Evolutionary conservation across 30 jellyfish, hydroid and myxozoan genomes (phyloP).

Genomic region (Catostylus mosaicus): DNA sequence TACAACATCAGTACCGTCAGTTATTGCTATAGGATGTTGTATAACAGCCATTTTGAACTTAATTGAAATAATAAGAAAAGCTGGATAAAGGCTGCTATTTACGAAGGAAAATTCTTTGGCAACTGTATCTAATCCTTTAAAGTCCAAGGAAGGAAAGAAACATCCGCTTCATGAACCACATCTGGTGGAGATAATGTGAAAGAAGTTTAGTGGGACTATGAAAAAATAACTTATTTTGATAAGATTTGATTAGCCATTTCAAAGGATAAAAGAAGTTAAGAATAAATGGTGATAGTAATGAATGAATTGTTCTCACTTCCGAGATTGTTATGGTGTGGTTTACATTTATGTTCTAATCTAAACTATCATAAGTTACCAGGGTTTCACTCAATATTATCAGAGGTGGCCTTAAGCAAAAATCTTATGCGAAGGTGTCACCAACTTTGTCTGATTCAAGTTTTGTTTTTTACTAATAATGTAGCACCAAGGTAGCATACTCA

Average conservation of each 20-base stretch:
- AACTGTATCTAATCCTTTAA: not conserved
- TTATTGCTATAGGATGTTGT: no score
- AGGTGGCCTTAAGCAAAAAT: no score
- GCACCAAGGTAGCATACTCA: no score
- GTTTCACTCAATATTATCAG: no score
- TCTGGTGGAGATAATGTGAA: not conserved
- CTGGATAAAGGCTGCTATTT: not conserved
- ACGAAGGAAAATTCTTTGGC: not conserved
- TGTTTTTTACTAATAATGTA: no score
- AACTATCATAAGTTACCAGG: no score
- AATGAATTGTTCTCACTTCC: not conserved
- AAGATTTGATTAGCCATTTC: not conserved
- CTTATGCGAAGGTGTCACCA: no score
- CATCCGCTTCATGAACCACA: not conserved
- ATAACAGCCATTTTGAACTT: no score
- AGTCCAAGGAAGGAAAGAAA: constrained; percentile 2
- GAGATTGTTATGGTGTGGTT: no score
- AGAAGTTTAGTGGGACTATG: not conserved
- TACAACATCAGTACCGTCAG: no score
- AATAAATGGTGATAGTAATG: not conserved
- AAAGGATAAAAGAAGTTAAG: not conserved
- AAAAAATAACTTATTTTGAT: not conserved
- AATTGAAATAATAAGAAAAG: not conserved
- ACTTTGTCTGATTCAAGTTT: no score
- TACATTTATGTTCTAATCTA: no score